Percentiles rank a stretch among this genome's conserved stretches.
Evolutionary conservation across 1,140 invertebrate genomes (phyloP).

Genomic region (Diorhabda elongata): DNA sequence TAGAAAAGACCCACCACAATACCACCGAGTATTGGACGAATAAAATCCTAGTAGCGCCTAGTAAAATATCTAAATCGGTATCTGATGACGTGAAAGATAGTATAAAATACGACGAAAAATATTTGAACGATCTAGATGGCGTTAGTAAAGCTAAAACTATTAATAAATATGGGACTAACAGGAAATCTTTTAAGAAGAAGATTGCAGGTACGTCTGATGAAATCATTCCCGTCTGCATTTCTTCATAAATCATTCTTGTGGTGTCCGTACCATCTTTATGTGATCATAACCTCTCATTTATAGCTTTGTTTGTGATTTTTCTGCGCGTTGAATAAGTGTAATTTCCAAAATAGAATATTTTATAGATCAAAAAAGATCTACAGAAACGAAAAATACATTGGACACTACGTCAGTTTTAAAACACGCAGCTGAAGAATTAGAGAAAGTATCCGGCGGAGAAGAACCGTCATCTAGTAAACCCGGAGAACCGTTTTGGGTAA

Average conservation of each 20-base stretch:
- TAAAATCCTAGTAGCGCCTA: slow-evolving; percentile 22
- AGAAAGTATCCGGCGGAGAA: slow-evolving; percentile 14
- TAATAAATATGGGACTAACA: not conserved
- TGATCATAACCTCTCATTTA: not conserved
- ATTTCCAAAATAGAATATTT: not conserved
- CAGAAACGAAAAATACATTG: slow-evolving; percentile 8
- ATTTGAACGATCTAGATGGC: slow-evolving; percentile 27
- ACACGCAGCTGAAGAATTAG: slow-evolving; percentile 23
- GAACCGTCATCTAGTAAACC: slow-evolving; percentile 15
- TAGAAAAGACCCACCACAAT: slow-evolving; percentile 22
- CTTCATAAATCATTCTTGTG: too few species aligned
- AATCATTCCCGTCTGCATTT: not conserved
- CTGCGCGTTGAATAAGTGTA: not conserved
- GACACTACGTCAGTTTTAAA: slow-evolving; percentile 22
- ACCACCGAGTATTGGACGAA: slow-evolving; percentile 31
- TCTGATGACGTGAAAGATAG: not conserved
- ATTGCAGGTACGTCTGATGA: not conserved
- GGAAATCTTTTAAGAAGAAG: not conserved
- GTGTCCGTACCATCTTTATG: too few species aligned
- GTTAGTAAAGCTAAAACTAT: slow-evolving; percentile 13
- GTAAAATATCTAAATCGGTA: slow-evolving; percentile 21
- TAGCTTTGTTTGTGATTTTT: not conserved
- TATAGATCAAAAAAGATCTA: not conserved
- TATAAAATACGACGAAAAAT: slow-evolving; percentile 22
- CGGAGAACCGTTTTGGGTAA: slow-evolving; percentile 42